Base-by-base conservation (phyloP, 2,888 invertebrate genomes). In the Xylocampa areola region DNA sequence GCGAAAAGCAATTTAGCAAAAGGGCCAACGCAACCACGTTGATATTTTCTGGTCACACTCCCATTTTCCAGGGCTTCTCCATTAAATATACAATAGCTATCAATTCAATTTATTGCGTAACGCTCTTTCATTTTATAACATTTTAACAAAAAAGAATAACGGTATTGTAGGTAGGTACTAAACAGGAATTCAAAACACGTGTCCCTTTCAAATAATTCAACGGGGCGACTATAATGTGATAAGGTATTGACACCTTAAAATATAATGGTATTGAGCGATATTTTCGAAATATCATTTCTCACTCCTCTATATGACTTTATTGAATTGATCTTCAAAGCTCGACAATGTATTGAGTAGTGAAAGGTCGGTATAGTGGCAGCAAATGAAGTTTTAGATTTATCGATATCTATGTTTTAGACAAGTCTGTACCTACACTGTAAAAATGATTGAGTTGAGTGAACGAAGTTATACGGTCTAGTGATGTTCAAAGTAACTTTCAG, bases 381-480 rank as follows among this genome's bases (percentile, higher is more conserved):
- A 29, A 66, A 69, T 48, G 16, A 36, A 63, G 33, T 62, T 66
- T n/a, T 40, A 16, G 33, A 45, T 49, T n/a, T 43, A 48, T 57
- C 49, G 48, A 66, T 66, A 65, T 53, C 49, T 52, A 37, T 50
- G 29, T 32, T 45, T 36, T 44, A 33, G 49, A 16, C 44, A 25
- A 45, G 36, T 17, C 19, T 4, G 32, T 33, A 33, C 27, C 47
- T 21, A 39, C 27, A 50, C 45, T 45, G 48, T 59, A 67, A 71
- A 67, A 70, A 57, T 70, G 43, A 66, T 60, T 52, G 41, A 55
- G 50, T 45, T 37, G 33, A 66, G 39, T 37, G 54, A 55, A 55
- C 23, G 25, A 47, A 60, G 49, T 67, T 49, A 43, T 44, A 39
- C 61, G 50, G 37, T 61, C 19, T 44, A 67, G 55, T 53, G 57